Evolutionary conservation across 1,140 invertebrate species (phyloP).

Genomic region (Sinonovacula constricta): DNA sequence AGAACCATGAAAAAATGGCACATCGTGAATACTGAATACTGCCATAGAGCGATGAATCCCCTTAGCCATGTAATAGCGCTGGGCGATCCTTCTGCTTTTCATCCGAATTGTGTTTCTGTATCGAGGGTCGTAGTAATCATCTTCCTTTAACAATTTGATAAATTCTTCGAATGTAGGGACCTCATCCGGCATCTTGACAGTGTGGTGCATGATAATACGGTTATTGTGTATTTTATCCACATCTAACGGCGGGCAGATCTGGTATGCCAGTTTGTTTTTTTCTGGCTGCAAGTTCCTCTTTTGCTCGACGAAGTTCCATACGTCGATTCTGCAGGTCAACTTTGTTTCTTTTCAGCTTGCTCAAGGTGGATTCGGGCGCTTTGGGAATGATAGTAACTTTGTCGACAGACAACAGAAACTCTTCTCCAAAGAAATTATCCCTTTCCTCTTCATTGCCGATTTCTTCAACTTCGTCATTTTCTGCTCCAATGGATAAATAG

Average conservation of each 20-base stretch:
- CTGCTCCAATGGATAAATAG: not conserved
- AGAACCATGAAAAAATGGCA: not conserved
- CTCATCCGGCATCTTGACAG: conserved; percentile 25
- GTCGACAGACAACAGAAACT: conserved; percentile 27
- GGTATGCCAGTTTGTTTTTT: conserved; percentile 10
- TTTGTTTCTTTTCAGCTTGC: conserved; percentile 25
- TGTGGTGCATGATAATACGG: conserved; percentile 4
- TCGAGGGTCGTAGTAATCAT: conserved; percentile 39
- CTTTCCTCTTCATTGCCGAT: not conserved
- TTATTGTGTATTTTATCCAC: not conserved
- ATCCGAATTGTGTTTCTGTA: conserved; percentile 32
- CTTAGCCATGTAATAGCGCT: conserved; percentile 27
- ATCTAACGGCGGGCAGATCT: conserved; percentile 2
- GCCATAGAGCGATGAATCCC: not conserved
- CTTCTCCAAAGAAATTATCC: conserved; percentile 37
- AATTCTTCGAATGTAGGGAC: conserved; percentile 45
- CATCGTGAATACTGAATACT: not conserved
- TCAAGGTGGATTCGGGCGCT: not conserved
- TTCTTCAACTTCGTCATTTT: not conserved
- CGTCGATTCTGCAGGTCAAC: conserved; percentile 27
- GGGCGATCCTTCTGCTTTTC: conserved; percentile 26
- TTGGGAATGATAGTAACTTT: not conserved
- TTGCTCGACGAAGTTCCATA: not conserved
- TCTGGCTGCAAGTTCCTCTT: not conserved
- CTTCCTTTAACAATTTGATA: conserved; percentile 21